Evolutionary conservation across 2,797 vertebrate genomes (phyloP), one percentile per base, ranked within the genome.

Genomic region (Neosalanx taihuensis): DNA sequence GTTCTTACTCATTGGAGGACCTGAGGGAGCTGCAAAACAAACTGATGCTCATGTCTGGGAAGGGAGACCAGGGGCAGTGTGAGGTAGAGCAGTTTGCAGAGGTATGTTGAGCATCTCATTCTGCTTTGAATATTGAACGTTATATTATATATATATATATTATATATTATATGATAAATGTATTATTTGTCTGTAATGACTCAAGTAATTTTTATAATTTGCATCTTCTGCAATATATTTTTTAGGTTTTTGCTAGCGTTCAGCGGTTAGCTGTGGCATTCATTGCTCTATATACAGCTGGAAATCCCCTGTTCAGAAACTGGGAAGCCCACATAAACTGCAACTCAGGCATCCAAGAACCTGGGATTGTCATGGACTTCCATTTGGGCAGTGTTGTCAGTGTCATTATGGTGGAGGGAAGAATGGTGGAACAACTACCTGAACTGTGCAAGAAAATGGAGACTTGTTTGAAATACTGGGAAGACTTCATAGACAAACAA

Each of bases 31-130:
- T 99, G 59, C 91, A 98, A 81, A 98, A 98, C 87, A 99, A 99
- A 75, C 91, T 99, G 60, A 99, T 99, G 97, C 94, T 99, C 6
- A 97, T 99, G 96, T 99, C 98, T 0, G 93, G 95, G 18, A 97
- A 96, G 89, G 95, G 92, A 15, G 96, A 98, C 56, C 95, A 96
- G 83, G 92, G 90, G 30, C 91, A 92, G 4, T 62, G 77, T 69
- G 96, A 97, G 78, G 97, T 98, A 69, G 95, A 98, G 68, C 90
- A 80, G 37, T 99, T 99, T 88, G 93, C 93, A 0, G 97, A 98
- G 94, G 98, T 97, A 86, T 6, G 4, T 61, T 29, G 12, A 13
- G 23, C 23, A 13, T 26, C 10, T 46, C 41, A 46, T 46, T 3
- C 41, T 37, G 12, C 41, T 46, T 46, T 46, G 41, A 46, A 46